Evolutionary conservation across 1,140 invertebrate genomes (phyloP), one percentile per base, ranked within the genome.

Genomic region (Alviniconcha marisindica): DNA sequence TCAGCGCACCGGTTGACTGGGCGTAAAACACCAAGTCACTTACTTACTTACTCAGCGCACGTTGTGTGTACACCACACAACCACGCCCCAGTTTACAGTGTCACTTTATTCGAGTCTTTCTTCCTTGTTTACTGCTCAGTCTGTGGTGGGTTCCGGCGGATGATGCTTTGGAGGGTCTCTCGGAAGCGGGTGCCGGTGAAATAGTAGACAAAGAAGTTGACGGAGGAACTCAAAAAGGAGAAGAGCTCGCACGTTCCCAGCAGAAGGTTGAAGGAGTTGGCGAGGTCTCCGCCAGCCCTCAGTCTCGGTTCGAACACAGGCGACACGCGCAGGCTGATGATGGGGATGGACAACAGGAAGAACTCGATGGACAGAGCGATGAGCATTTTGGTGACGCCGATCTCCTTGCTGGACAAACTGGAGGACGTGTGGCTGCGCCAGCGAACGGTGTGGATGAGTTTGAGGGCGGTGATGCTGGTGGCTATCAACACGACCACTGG

Each of bases 311-410:
- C 31, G 51, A 78, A 78, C 2, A 78, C n/a, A 5, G 44, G 77
- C 1, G 33, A 38, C 0, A 78, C 56, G 12, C 77, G 10, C 54
- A 78, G 24, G 14, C 15, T 15, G 0, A 60, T 18, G 7, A 56
- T 15, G 38, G 77, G 77, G 5, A 78, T 24, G 28, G 48, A 54
- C 10, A 78, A 31, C 5, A 78, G 21, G 1, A 78, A 38, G 28
- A 78, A 78, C 38, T 78, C 48, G 12, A 40, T 21, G 7, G 77
- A 78, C 33, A 78, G 24, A 10, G 28, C 36, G 21, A 78, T 60
- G 2, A 78, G 24, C 77, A 78, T 63, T 78, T 63, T 48, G 21
- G 77, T 78, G 1, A 78, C 31, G 36, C 42, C 77, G 15, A 60
- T n/a, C 18, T 78, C 77, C 0, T 60, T 78, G 14, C 31, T 56